Base-by-base conservation (phyloP, 1,140 invertebrate genomes). In the Eufriesea mexicana region DNA sequence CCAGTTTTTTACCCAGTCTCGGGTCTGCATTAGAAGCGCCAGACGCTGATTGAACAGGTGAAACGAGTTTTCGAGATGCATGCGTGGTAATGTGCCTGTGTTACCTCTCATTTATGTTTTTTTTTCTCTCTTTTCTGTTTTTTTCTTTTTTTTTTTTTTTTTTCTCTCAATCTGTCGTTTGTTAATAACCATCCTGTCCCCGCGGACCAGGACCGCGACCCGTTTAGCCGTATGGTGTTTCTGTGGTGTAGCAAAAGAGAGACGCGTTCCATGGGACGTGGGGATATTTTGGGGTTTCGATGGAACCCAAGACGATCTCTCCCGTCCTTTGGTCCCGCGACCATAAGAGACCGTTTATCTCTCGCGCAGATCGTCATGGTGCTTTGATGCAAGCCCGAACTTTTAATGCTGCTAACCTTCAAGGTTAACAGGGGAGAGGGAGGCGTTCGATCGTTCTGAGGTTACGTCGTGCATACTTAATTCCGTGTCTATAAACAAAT, bases 1-100 rank as follows among this genome's bases (percentile, higher is more conserved):
- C 93, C 94, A 94, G 93, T 95, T 95, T 94, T 95, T 94, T 94
- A 92, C 89, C 91, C 86, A 91, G 92, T 92, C 86, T 93, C 92
- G 90, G 87, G 92, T 91, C 92, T 94, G 93, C 91, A 91, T 93
- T 91, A 87, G 62, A 83, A 87, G 85, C 83, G 76, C 71, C 70
- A 81, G 79, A 80, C 84, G 62, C 35, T 75, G 84, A 64, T n/a
- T 54, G 59, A 76, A 51, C 71, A 62, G 76, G n/a, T 54, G 82
- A 84, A 61, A 82, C 47, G 54, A 62, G 55, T 78, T 81, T 62
- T 74, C 62, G 66, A 35, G 61, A 25, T 81, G 77, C 73, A 86
- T 84, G 83, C 67, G 23, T 49, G 67, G 47, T 70, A 68, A 78
- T 68, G 64, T 78, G 76, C 76, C 61, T 78, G 76, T 57, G 62